Evolutionary conservation across 1,140 invertebrate species (phyloP).

Genomic region (Trachymyrmex cornetzi): DNA sequence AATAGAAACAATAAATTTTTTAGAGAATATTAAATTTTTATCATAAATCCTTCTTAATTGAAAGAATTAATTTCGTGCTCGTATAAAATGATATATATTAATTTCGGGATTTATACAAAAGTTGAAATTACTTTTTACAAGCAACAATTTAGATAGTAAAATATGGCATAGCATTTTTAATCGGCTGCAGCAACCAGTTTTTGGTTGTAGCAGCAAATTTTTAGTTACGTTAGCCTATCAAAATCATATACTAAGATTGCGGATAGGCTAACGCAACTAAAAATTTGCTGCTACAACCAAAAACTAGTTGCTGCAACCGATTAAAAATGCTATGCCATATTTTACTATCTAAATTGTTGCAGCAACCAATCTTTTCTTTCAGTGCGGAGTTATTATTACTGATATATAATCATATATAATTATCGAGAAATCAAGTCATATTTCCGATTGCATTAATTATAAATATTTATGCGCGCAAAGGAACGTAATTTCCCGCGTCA

Average conservation of each 20-base stretch:
- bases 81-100: not conserved
- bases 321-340: too few relatives aligned
- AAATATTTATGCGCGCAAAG: not conserved
- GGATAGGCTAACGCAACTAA: too few relatives aligned
- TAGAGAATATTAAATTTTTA: not conserved
- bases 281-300: too few relatives aligned
- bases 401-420: not conserved
- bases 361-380: too few relatives aligned
- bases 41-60: not conserved
- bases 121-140: not conserved
- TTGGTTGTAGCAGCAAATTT: too few relatives aligned
- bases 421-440: slow-evolving; percentile 9
- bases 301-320: too few relatives aligned
- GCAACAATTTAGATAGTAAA: too few relatives aligned
- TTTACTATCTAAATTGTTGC: too few relatives aligned
- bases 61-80: slow-evolving; percentile 1
- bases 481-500: slow-evolving; percentile 35
- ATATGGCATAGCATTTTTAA: too few relatives aligned
- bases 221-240: too few relatives aligned
- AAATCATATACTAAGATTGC: too few relatives aligned
- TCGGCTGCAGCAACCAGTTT: too few relatives aligned
- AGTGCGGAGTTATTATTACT: not conserved
- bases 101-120: not conserved
- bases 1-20: not conserved
- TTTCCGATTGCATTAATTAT: slow-evolving; percentile 19